Evolutionary conservation across 2,888 invertebrate species (phyloP).

Genomic region (Melanargia galathea): DNA sequence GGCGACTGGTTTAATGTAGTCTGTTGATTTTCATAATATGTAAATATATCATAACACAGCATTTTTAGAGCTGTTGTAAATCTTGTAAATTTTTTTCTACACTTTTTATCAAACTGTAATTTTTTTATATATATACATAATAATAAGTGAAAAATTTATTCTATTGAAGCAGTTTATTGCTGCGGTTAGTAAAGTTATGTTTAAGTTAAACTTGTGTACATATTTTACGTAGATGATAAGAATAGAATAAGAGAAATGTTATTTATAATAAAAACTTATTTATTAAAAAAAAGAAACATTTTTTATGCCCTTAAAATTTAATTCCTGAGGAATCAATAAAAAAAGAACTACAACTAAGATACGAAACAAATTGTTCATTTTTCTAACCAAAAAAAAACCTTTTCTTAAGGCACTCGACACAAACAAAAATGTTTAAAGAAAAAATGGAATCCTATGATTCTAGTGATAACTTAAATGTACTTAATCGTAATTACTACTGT

Average conservation of each 20-base stretch:
- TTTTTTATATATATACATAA: slow-evolving; percentile 1
- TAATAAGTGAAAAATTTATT: not conserved
- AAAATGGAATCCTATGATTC: not conserved
- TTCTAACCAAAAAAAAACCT: slow-evolving; percentile 15
- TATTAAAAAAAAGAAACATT: slow-evolving; percentile 58
- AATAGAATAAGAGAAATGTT: slow-evolving; percentile 62
- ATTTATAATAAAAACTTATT: slow-evolving; percentile 74
- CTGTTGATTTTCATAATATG: not conserved
- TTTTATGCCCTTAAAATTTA: slow-evolving; percentile 30
- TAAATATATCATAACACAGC: slow-evolving; percentile 2
- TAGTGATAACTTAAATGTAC: not conserved
- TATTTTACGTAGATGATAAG: slow-evolving; percentile 54
- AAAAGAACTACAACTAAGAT: not conserved
- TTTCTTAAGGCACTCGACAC: not conserved
- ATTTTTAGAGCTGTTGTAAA: slow-evolving; percentile 8
- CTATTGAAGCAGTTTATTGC: slow-evolving; percentile 8
- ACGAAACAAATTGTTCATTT: slow-evolving; percentile 9
- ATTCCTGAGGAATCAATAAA: slow-evolving; percentile 25
- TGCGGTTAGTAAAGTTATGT: not conserved
- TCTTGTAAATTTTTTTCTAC: slow-evolving; percentile 14
- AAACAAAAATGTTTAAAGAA: slow-evolving; percentile 3
- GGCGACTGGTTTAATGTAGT: too few species aligned
- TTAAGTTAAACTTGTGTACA: slow-evolving; percentile 58
- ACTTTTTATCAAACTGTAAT: not conserved
- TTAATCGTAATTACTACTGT: too few species aligned